Conservation (phyloP, 2,797 vertebrate genomes). For the Acrossocheilus fasciatus region DNA sequence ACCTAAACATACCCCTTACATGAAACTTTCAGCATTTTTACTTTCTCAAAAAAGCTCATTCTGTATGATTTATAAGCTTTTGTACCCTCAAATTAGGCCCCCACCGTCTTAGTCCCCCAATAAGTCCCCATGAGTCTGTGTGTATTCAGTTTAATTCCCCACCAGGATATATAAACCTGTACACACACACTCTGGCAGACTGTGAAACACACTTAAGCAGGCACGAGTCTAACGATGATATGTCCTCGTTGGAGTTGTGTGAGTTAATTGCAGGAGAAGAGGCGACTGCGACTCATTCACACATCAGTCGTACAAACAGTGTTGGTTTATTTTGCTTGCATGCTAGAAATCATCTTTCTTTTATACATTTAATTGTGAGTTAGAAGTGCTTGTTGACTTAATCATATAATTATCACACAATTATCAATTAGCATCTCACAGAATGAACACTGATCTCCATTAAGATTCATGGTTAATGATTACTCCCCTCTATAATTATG, state of each 20-base stretch:
- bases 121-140: no score
- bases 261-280: neutral
- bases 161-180: no score
- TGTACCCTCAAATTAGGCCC: no score
- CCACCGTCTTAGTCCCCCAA: no score
- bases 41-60: no score
- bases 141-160: no score
- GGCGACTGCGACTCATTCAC: neutral
- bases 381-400: neutral
- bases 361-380: neutral
- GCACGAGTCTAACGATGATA: slow-evolving; percentile 14
- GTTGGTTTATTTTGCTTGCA: neutral
- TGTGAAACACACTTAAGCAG: slow-evolving; percentile 7
- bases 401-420: neutral
- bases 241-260: neutral
- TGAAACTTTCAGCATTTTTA: no score
- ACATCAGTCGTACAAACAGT: neutral
- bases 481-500: neutral
- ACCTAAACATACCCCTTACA: no score
- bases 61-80: no score
- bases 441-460: neutral
- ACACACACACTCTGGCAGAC: neutral
- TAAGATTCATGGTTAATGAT: neutral
- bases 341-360: neutral
- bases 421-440: neutral